Evolutionary conservation across 2,888 invertebrate species (phyloP).

Genomic region (Formica aserva): DNA sequence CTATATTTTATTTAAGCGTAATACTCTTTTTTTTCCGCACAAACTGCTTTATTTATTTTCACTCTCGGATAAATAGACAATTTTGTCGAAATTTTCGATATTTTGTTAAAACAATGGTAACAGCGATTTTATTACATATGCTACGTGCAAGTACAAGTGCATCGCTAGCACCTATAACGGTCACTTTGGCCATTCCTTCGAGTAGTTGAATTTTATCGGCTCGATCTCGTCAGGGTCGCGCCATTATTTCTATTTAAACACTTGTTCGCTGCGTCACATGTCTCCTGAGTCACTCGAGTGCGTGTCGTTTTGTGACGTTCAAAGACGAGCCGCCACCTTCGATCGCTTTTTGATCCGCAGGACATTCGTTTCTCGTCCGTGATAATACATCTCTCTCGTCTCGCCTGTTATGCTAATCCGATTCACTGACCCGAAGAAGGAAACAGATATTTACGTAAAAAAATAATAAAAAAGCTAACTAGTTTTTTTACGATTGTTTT

Average conservation of each 20-base stretch:
- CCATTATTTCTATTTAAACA: slow-evolving; percentile 77
- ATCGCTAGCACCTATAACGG: slow-evolving; percentile 14
- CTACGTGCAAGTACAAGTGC: not conserved
- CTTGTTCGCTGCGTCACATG: slow-evolving; percentile 72
- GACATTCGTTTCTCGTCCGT: not conserved
- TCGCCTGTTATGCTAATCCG: not conserved
- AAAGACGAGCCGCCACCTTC: slow-evolving; percentile 16
- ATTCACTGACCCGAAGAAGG: not conserved
- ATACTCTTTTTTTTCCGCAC: not conserved
- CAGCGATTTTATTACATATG: not conserved
- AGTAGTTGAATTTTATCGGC: slow-evolving; percentile 72
- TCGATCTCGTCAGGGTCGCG: slow-evolving; percentile 70
- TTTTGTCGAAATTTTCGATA: not conserved
- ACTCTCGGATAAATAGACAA: not conserved
- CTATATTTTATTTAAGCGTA: not conserved
- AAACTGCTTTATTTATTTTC: not conserved
- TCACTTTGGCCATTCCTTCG: slow-evolving; percentile 41
- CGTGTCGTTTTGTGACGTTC: slow-evolving; percentile 54
- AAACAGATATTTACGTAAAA: not conserved
- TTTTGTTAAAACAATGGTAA: not conserved
- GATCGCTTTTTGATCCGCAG: slow-evolving; percentile 7
- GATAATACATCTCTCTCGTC: not conserved
- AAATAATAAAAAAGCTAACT: not conserved
- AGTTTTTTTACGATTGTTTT: not conserved
- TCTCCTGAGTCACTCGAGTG: slow-evolving; percentile 72